Conservation (phyloP, 2,113 vertebrate species). For the Boleophthalmus pectinirostris region DNA sequence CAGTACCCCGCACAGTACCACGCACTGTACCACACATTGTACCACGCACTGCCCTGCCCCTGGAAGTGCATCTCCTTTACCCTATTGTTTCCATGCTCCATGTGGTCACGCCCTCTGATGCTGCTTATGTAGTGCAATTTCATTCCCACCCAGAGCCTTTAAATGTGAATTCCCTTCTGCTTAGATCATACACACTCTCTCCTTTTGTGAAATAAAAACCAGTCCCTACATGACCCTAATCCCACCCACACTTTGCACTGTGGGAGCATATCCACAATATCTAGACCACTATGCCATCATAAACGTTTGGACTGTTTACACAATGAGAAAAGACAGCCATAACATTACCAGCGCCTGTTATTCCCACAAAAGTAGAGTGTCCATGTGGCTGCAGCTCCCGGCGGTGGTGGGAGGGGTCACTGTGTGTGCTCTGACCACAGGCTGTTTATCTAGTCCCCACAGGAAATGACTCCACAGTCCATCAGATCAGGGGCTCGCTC, state of each 20-base stretch:
- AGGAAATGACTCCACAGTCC: constrained; percentile 67
- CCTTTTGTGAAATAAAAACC: constrained; percentile 13
- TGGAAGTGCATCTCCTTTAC: too few species aligned
- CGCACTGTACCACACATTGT: neutral
- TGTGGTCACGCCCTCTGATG: neutral
- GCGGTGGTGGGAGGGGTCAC: constrained; percentile 44
- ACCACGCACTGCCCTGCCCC: neutral
- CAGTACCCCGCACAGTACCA: constrained; percentile 67
- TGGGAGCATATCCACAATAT: too few species aligned
- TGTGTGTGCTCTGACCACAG: constrained; percentile 27
- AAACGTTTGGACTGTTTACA: neutral
- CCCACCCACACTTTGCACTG: neutral
- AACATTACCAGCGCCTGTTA: neutral
- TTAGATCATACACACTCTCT: constrained; percentile 18
- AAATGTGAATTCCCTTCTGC: constrained; percentile 18
- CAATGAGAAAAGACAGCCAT: constrained; percentile 4
- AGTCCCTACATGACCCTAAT: neutral
- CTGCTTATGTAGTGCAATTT: constrained; percentile 3
- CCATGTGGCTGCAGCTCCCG: constrained; percentile 38
- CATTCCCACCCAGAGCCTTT: neutral
- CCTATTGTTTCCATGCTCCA: too few species aligned
- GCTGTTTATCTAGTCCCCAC: constrained; percentile 54
- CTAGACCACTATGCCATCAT: too few species aligned
- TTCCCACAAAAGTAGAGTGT: constrained; percentile 42
- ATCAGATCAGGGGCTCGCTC: constrained; percentile 45